Conservation (phyloP, 1,140 invertebrate genomes). For the Trichoplusia ni region DNA sequence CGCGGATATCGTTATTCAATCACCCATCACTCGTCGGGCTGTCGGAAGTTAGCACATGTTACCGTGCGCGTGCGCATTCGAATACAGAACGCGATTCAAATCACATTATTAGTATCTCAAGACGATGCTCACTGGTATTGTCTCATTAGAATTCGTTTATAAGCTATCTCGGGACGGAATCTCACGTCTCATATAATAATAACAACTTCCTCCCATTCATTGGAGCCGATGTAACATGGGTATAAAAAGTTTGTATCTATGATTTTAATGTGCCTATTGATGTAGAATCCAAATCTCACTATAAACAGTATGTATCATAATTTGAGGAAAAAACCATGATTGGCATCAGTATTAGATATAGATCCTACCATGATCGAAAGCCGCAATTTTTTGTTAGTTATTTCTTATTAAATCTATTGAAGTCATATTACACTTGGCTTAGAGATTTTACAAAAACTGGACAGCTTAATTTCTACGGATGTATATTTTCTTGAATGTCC, state of each 20-base stretch:
- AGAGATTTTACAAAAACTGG: too few species aligned
- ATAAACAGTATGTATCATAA: too few species aligned
- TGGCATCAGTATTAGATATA: too few species aligned
- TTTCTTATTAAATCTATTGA: too few species aligned
- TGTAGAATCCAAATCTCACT: background rate
- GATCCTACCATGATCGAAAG: too few species aligned
- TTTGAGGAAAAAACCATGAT: too few species aligned
- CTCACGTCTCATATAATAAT: conserved; percentile 40
- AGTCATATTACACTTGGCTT: too few species aligned
- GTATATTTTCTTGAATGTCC: too few species aligned
- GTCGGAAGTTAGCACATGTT: conserved; percentile 43
- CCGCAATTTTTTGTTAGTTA: too few species aligned
- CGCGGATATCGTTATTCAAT: conserved; percentile 39
- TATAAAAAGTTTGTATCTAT: conserved; percentile 10
- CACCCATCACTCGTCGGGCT: conserved; percentile 20
- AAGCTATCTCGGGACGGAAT: conserved; percentile 30
- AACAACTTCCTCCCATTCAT: conserved; percentile 48
- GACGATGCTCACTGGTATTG: conserved; percentile 5
- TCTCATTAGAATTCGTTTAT: conserved; percentile 40
- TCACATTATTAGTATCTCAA: conserved; percentile 5
- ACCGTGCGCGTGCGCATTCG: conserved; percentile 14
- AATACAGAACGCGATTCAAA: conserved; percentile 26
- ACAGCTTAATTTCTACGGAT: too few species aligned
- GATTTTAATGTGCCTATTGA: background rate
- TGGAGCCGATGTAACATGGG: background rate